A percentile compares a stretch with the other conserved stretches of the same genome.
phyloP scores from a whole-genome alignment of 2,888 invertebrate species.

The Nemurella pictetii region DNA sequence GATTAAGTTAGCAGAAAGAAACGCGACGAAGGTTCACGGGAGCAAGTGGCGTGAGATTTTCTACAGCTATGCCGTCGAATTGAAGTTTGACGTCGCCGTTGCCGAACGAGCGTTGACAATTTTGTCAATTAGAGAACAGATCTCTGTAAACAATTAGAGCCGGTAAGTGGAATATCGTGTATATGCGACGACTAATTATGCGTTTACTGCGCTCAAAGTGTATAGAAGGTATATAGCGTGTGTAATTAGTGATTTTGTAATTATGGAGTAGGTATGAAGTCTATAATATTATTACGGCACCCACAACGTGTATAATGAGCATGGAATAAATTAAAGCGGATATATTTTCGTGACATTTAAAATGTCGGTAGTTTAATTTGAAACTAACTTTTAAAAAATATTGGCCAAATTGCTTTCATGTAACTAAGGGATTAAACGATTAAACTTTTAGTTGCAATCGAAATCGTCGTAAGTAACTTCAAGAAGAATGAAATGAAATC shows the following conservation, averaged over 20 bases:
- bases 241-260: neutral
- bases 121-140: neutral
- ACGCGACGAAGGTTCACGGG: too few species aligned
- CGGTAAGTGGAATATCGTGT: neutral
- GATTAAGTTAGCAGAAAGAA: too few species aligned
- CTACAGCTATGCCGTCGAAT: neutral
- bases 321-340: neutral
- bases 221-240: neutral
- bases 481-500: neutral
- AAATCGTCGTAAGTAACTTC: neutral
- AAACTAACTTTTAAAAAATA: neutral
- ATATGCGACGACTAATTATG: neutral
- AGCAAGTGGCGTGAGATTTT: neutral
- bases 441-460: neutral
- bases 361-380: neutral
- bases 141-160: neutral
- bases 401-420: neutral
- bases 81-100: neutral
- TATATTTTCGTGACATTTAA: neutral
- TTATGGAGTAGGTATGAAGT: neutral
- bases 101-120: neutral
- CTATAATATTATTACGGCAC: neutral
- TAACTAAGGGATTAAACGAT: too few species aligned
- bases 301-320: neutral
- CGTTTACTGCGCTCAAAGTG: neutral